Base-by-base conservation (phyloP, 1,140 invertebrate species). In the Drosophila tani region DNA sequence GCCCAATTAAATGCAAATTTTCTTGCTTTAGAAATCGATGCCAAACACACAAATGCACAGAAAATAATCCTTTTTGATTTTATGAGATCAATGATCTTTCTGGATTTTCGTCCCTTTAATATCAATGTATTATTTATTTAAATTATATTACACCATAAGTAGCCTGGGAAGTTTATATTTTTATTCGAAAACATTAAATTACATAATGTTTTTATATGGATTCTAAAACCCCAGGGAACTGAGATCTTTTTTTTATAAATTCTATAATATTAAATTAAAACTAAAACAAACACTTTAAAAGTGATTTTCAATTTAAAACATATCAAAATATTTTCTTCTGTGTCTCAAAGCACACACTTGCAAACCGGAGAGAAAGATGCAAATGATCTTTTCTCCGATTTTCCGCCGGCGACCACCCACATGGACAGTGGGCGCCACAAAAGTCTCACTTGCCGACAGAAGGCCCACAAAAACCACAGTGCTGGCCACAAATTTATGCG, bases 1-100 rank as follows among this genome's bases (percentile, higher is more conserved):
- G 81, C 67, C 81, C 84, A 88, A 88, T 88, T 90, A 88, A 88
- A 90, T 88, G 85, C 84, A 90, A 88, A 88, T 90, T 88, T 84
- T 65, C 49, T 55, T 74, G 65, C 79, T 85, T 85, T 83, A 79
- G 84, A 88, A 88, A 84, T 88, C 84, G 81, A 78, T 79, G 70
- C 35, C 45, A 73, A 53, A 51, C 53, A 58, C 46, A 15, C 43
- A 19, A 27, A 29, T 55, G 53, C 70, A 60, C 57, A 32, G 55
- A 17, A 57, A 64, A 73, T 47, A 62, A 56, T 17, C 7, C 7
- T 12, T 21, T 21, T 1, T 21, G 17, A 19, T 8, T 14, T 19
- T 19, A 11, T 29, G 32, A 11, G 2, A 11, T 35, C 9, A 35
- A 35, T 11, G 9, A 35, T 35, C 11, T 35, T 35, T 35, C 32